These are phyloP conservation scores for Gavialis gangeticus DNA, from an alignment of 2,113 vertebrate genomes.

Conservation along the genomic window DNA sequence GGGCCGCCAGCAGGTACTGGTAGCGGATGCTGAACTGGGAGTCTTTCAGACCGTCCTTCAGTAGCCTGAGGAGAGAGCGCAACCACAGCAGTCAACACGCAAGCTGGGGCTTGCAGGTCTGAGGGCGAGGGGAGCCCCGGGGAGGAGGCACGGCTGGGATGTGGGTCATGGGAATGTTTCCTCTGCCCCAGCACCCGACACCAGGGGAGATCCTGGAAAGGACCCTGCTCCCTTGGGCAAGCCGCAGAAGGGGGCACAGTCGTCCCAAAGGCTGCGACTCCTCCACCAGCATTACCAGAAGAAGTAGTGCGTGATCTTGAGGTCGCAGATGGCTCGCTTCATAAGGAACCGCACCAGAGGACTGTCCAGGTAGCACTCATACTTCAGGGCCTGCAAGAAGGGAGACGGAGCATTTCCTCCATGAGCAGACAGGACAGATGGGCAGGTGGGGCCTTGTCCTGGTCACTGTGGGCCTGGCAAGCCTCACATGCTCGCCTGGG, in stretches of 20 bases:
- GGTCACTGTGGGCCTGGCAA: too few species aligned
- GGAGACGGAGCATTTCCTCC: background rate
- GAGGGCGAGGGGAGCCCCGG: rapidly evolving
- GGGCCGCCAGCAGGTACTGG: conserved; percentile 93
- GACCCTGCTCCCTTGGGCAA: background rate
- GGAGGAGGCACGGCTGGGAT: background rate
- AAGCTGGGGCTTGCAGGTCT: background rate
- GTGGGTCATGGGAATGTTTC: too few species aligned
- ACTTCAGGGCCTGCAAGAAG: conserved; percentile 90
- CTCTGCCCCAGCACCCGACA: too few species aligned
- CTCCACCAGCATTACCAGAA: conserved; percentile 88
- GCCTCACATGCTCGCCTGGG: too few species aligned
- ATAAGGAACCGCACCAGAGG: conserved; percentile 95
- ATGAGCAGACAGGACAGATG: background rate
- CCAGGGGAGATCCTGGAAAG: background rate
- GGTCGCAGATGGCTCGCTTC: conserved; percentile 90
- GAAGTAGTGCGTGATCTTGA: conserved; percentile 94
- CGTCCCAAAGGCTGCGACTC: background rate
- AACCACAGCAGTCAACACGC: rapidly evolving
- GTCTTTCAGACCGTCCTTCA: conserved; percentile 95
- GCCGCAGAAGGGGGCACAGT: background rate
- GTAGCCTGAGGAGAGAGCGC: conserved; percentile 81
- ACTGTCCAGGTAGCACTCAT: conserved; percentile 98
- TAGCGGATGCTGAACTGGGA: conserved; percentile 97
- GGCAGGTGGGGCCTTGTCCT: background rate